These are phyloP conservation scores for Yasuhikotakia modesta DNA, from an alignment of 2,797 vertebrate genomes.

Conservation along the genomic window DNA sequence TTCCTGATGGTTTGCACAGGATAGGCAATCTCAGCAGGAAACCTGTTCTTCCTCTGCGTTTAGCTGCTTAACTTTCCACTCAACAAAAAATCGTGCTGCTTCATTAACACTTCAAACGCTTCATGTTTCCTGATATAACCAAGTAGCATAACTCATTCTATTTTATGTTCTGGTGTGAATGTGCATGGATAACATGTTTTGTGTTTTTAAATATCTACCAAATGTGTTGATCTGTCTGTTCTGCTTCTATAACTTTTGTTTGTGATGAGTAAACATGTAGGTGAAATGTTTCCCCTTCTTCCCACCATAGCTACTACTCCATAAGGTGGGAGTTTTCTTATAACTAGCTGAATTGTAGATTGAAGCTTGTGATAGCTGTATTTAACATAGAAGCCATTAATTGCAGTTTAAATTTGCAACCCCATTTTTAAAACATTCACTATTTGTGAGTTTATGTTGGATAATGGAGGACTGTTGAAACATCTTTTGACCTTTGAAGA, in stretches of 20 bases:
- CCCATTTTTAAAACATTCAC: background rate
- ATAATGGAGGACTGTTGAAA: background rate
- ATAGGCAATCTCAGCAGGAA: constrained; percentile 55
- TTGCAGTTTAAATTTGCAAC: background rate
- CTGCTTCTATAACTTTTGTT: constrained; percentile 7
- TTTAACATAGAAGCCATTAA: background rate
- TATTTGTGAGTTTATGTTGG: background rate
- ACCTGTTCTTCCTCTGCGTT: constrained; percentile 38
- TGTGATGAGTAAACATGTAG: background rate
- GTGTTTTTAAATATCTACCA: background rate
- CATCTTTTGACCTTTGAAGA: too few species aligned
- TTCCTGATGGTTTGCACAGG: constrained; percentile 51
- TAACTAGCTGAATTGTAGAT: background rate
- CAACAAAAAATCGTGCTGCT: constrained; percentile 53
- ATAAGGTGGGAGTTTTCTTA: background rate
- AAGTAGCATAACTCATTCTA: constrained; percentile 42
- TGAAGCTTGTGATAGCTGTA: background rate
- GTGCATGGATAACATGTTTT: background rate
- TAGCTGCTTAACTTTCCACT: constrained; percentile 40
- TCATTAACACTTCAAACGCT: constrained; percentile 67
- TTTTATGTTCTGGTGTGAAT: constrained; percentile 51
- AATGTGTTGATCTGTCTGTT: constrained; percentile 21
- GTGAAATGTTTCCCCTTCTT: background rate
- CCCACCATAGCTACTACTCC: background rate
- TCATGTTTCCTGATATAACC: constrained; percentile 44